Evolutionary conservation across 2,113 vertebrate genomes (phyloP).

Genomic region (Leucoraja erinaceus): DNA sequence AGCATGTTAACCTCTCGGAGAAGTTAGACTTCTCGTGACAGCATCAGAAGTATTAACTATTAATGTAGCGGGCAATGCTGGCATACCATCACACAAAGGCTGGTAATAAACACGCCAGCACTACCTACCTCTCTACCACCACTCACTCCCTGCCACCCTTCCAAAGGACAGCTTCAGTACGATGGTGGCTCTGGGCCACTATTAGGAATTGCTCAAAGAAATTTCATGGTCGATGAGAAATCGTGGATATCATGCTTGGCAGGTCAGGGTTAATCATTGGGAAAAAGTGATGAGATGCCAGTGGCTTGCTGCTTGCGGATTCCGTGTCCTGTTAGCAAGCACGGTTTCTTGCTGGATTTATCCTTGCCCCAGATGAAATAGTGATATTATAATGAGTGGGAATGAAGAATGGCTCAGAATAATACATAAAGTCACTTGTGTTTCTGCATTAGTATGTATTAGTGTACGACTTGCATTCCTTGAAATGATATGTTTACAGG

Average conservation of each 20-base stretch:
- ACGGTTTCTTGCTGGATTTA: not conserved
- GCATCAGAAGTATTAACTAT: not conserved
- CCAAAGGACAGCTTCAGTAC: not conserved
- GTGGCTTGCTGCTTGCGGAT: not conserved
- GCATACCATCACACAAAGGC: not conserved
- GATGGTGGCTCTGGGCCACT: not conserved
- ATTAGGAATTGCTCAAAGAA: not conserved
- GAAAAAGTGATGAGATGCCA: not conserved
- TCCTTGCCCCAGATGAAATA: not conserved
- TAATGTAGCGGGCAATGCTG: not conserved
- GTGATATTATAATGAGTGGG: not conserved
- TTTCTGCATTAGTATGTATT: too few relatives aligned
- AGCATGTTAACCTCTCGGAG: not conserved
- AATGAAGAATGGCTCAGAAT: not conserved
- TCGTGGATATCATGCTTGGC: not conserved
- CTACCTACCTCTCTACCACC: not conserved
- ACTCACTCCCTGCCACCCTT: not conserved
- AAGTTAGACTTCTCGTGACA: not conserved
- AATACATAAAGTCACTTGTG: not conserved
- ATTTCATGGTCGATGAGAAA: not conserved
- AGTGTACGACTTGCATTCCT: not conserved
- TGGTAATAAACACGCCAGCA: not conserved
- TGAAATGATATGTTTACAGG: not conserved
- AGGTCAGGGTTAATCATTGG: slow-evolving; percentile 12
- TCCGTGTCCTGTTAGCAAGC: not conserved